phyloP scores from a whole-genome alignment of 2,888 invertebrate species.

The Eremobia ochroleuca region DNA sequence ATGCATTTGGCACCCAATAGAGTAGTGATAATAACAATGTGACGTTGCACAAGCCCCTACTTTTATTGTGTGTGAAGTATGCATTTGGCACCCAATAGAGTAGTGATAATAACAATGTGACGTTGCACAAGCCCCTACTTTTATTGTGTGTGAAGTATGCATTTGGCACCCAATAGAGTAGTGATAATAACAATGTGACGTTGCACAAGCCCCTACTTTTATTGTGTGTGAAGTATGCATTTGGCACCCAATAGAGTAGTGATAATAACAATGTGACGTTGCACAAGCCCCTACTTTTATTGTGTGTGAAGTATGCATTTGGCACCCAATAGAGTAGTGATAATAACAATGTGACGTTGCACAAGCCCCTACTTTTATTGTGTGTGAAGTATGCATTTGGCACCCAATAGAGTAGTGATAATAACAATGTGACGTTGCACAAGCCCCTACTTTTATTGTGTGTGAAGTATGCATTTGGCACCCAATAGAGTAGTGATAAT shows the following conservation, averaged over 20 bases:
- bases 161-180: not conserved
- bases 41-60: not conserved
- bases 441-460: not conserved
- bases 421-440: not conserved
- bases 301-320: constrained; percentile 9
- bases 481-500: not conserved
- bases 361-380: not conserved
- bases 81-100: not conserved
- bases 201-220: not conserved
- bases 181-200: not conserved
- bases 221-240: constrained; percentile 3
- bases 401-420: not conserved
- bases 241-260: not conserved
- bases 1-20: not conserved
- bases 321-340: not conserved
- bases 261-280: not conserved
- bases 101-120: not conserved
- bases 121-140: not conserved
- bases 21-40: not conserved
- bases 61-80: constrained; percentile 4
- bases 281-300: too few relatives aligned
- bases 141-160: constrained; percentile 4
- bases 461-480: not conserved
- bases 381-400: not conserved
- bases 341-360: not conserved